These are phyloP conservation scores for Colletes latitarsis DNA, from an alignment of 1,140 invertebrate genomes.

Conservation along the genomic window DNA sequence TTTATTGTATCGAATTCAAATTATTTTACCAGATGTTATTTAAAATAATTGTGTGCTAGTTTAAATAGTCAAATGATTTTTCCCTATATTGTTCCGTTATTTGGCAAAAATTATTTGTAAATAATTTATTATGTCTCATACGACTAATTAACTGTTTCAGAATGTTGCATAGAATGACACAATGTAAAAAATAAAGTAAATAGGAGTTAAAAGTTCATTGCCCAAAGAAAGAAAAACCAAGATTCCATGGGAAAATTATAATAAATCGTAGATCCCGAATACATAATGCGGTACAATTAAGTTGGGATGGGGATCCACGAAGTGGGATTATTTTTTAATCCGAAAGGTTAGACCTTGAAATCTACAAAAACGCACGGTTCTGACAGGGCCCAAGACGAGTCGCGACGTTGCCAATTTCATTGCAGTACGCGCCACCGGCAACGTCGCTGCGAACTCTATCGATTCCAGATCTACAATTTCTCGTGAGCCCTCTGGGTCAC, in stretches of 20 bases:
- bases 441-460: constrained; percentile 41
- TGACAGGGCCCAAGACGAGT: constrained; percentile 43
- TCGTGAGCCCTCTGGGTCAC: constrained; percentile 37
- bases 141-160: too few relatives aligned
- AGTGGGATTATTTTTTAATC: constrained; percentile 60
- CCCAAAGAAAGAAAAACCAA: neutral
- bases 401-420: constrained; percentile 38
- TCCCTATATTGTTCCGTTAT: too few relatives aligned
- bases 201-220: neutral
- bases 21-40: too few relatives aligned
- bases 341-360: constrained; percentile 71
- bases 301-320: constrained; percentile 54
- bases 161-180: too few relatives aligned
- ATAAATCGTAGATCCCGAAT: neutral
- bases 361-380: constrained; percentile 66
- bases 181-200: too few relatives aligned
- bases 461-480: constrained; percentile 52
- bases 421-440: constrained; percentile 13
- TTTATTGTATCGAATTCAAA: too few relatives aligned
- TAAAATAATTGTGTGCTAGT: too few relatives aligned
- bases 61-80: too few relatives aligned
- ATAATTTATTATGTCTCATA: too few relatives aligned
- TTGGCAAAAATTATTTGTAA: too few relatives aligned
- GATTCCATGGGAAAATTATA: neutral
- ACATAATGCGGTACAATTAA: constrained; percentile 69